Evolutionary conservation across 2,888 invertebrate species (phyloP).

Genomic region (Timandra comae): DNA sequence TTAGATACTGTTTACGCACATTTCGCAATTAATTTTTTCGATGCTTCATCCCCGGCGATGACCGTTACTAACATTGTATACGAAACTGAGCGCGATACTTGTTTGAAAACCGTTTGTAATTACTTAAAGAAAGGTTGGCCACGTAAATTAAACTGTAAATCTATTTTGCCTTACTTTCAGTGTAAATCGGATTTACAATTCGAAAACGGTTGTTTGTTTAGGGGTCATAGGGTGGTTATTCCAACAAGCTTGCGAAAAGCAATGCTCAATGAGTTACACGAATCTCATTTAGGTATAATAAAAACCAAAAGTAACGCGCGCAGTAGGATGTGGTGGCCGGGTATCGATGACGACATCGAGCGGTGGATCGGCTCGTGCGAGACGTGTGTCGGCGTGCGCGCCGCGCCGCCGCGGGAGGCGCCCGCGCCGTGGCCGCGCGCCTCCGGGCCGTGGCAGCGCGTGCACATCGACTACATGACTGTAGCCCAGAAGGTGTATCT

Average conservation of each 20-base stretch:
- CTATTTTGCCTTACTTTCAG: conserved; percentile 13
- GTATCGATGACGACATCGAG: conserved; percentile 15
- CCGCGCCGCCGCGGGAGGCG: conserved; percentile 13
- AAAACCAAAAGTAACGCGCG: conserved; percentile 12
- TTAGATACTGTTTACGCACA: too few relatives aligned
- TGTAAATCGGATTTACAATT: conserved; percentile 17
- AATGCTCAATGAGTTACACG: conserved; percentile 2
- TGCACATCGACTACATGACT: conserved; percentile 21
- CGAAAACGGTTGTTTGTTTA: conserved; percentile 15
- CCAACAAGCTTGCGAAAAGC: background rate
- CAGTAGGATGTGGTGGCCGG: too few relatives aligned
- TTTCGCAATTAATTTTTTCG: conserved; percentile 1
- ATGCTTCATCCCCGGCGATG: conserved; percentile 1
- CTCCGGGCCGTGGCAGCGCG: conserved; percentile 9
- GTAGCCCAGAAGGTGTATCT: conserved; percentile 12
- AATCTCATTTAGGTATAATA: too few relatives aligned
- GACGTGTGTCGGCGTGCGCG: conserved; percentile 3
- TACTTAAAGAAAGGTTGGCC: conserved; percentile 15
- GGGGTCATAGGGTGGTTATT: conserved; percentile 2
- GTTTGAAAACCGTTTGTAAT: conserved; percentile 7
- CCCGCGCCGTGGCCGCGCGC: conserved; percentile 19
- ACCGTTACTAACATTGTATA: too few relatives aligned
- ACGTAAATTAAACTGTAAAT: conserved; percentile 8
- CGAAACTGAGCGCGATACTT: conserved; percentile 2
- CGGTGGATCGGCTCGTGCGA: background rate